These are phyloP conservation scores for Isurus oxyrinchus DNA, from an alignment of 2,113 vertebrate genomes.

Conservation along the genomic window DNA sequence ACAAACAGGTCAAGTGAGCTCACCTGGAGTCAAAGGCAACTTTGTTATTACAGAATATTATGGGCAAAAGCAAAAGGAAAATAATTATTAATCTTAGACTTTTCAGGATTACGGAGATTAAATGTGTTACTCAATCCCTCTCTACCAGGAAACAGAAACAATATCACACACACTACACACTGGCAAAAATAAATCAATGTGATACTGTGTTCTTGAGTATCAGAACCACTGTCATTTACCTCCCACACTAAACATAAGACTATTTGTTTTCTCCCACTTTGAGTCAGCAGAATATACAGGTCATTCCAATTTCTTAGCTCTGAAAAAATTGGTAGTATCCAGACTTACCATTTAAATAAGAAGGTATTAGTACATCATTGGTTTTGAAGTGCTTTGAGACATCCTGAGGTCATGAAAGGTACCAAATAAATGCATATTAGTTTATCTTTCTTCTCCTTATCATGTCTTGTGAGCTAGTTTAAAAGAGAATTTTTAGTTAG, in stretches of 20 bases:
- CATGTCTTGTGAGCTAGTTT: not conserved
- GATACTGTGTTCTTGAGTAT: not conserved
- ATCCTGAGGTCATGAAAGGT: not conserved
- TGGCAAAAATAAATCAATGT: not conserved
- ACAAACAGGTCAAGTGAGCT: not conserved
- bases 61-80: not conserved
- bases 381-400: not conserved
- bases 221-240: not conserved
- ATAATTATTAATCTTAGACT: not conserved
- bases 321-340: not conserved
- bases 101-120: not conserved
- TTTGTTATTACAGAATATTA: not conserved
- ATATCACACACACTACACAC: not conserved
- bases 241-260: not conserved
- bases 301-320: not conserved
- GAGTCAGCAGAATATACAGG: not conserved
- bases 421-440: not conserved
- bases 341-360: not conserved
- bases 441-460: not conserved
- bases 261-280: not conserved
- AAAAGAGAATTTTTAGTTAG: not conserved
- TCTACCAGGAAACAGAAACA: not conserved
- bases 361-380: not conserved
- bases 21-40: not conserved
- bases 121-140: not conserved